phyloP scores from a whole-genome alignment of 1,140 invertebrate species.

The Proales similis region DNA sequence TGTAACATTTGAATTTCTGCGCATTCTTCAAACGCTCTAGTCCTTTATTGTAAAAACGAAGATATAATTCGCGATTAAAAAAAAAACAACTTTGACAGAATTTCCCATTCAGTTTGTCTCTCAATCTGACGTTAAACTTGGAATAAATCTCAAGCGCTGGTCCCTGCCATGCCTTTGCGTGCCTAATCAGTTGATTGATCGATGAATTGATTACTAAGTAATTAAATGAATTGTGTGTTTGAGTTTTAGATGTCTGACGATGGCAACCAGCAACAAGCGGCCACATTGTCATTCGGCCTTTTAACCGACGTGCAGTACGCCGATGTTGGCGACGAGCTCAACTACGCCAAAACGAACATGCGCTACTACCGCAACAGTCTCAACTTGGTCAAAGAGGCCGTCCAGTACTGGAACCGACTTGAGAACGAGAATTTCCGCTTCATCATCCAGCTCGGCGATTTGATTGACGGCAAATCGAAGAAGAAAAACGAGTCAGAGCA shows the following conservation, averaged over 20 bases:
- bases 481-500: conserved; percentile 27
- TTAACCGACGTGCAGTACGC: conserved; percentile 53
- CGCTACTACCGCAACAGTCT: conserved; percentile 48
- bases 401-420: conserved; percentile 44
- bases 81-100: not conserved
- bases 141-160: not conserved
- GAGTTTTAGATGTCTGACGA: not conserved
- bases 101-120: not conserved
- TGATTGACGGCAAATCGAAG: conserved; percentile 49
- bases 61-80: too few species aligned
- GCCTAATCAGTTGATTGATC: too few species aligned
- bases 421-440: conserved; percentile 41
- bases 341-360: conserved; percentile 43
- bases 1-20: conserved; percentile 16
- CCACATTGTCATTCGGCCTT: conserved; percentile 44
- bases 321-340: conserved; percentile 46
- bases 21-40: conserved; percentile 33
- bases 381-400: conserved; percentile 43
- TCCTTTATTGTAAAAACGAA: not conserved
- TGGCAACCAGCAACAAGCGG: conserved; percentile 16
- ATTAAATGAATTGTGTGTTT: not conserved
- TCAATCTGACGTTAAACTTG: not conserved
- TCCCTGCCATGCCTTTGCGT: too few species aligned
- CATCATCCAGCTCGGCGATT: conserved; percentile 51
- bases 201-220: not conserved